Evolutionary conservation across 2,113 vertebrate species (phyloP), one percentile per base, ranked within the genome.

Genomic region (Chlamydotis undulata): DNA sequence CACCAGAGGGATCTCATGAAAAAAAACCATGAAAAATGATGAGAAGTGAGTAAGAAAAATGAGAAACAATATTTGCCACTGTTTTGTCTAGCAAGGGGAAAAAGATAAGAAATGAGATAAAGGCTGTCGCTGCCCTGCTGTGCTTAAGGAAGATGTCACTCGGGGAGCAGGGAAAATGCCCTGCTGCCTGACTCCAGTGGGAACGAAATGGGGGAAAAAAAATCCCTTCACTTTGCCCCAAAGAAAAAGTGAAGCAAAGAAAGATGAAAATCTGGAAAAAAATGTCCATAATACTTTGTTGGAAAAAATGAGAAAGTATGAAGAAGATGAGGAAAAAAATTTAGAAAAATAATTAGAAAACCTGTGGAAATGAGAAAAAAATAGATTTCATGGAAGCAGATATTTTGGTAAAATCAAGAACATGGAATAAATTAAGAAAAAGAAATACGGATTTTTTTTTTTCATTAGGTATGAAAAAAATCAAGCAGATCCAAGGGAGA

Each of bases 341-440:
- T 1, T 3, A 13, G 13, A 65, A 12, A 53, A 29, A n/a, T 12
- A 23, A 19, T 35, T 41, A 31, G 21, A 71, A 63, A 63, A 78
- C 31, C 4, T 11, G 18, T 49, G 41, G 15, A 33, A 49, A 56
- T 50, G 4, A 35, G n/a, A 37, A 91, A 37, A 64, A 47, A 23
- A 6, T 2, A 33, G 0, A 35, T 45, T 69, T 78, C 0, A 22
- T 25, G 19, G 41, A 33, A 78, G 8, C 1, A 12, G 6, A 28
- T 18, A 6, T 65, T 74, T 47, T 28, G n/a, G 8, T 64, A 33
- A 52, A 45, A 61, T 12, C 2, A 19, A 56, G 13, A 55, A 45
- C 6, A 31, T 13, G 28, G 13, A 35, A 50, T 12, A 49, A 77
- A 78, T 55, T 28, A 47, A 41, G 14, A 6, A 50, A 76, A 76